Evolutionary conservation across 53 echinoderm and acorn worm species (phyloP), one percentile per base, ranked within the genome.

Genomic region (Henricia sp.): DNA sequence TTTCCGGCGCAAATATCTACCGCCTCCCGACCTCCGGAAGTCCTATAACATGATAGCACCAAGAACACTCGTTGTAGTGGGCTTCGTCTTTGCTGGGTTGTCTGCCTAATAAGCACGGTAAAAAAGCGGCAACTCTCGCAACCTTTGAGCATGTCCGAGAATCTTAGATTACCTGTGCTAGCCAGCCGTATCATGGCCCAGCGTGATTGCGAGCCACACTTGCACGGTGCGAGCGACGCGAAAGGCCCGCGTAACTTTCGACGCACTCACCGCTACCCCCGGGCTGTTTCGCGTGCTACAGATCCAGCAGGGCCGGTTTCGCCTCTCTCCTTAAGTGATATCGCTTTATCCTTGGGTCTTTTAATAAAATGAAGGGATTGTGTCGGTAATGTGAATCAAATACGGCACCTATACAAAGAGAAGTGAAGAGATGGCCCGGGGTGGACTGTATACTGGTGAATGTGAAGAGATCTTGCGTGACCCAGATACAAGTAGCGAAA

Each of bases 401-500:
- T 76, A 76, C 76, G 76, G 76, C 59, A 58, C 59, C 42, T 76
- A 40, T 76, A 76, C 76, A 76, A 76, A 76, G 76, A 76, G 59
- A 57, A 43, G 19, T 57, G 76, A 41, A 76, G 76, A 76, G 76
- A 57, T 41, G 19, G 10, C 67, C 67, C 76, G 40, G 13, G 38
- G 42, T 57, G 76, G 57, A 42, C 13, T n/a, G n/a, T n/a, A n/a
- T n/a, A n/a, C n/a, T 76, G 57, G 59, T 58, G 29, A 58, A 26
- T 26, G 76, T 76, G 76, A 76, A 39, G 76, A 76, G 76, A 76
- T 76, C 76, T 58, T 76, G 59, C 59, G 11, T 76, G 76, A 76
- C 76, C 76, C 76, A 76, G 76, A 76, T 76, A 76, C 76, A 76
- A 76, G 76, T 57, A 76, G 58, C 76, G 56, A 76, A 76, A 76